phyloP scores from a whole-genome alignment of 2,888 invertebrate genomes.

The Drosophila anomalata region DNA sequence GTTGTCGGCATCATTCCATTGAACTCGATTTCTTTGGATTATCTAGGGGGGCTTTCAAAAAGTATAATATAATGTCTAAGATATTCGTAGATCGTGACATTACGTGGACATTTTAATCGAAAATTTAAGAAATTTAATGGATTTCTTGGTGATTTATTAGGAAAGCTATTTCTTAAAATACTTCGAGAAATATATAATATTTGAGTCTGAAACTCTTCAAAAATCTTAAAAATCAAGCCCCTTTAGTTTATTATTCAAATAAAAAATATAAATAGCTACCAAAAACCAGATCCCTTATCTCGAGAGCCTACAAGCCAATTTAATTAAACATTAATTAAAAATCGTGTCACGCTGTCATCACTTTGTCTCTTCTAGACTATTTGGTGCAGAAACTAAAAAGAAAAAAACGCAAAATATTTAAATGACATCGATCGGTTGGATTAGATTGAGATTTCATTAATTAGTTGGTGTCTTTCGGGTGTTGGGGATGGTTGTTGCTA shows the following conservation, averaged over 20 bases:
- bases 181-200: too few relatives aligned
- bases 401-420: background rate
- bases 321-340: background rate
- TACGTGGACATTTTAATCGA: background rate
- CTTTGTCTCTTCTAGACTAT: constrained; percentile 30
- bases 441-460: constrained; percentile 77
- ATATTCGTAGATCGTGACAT: constrained; percentile 7
- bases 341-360: constrained; percentile 37
- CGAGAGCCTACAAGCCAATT: background rate
- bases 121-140: background rate
- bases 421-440: constrained; percentile 44
- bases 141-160: background rate
- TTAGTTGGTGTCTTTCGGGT: constrained; percentile 52
- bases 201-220: too few relatives aligned
- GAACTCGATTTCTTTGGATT: constrained; percentile 55
- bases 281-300: background rate
- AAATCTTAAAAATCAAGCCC: too few relatives aligned
- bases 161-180: too few relatives aligned
- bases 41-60: background rate
- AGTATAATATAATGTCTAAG: constrained; percentile 2
- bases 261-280: background rate
- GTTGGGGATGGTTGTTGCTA: background rate
- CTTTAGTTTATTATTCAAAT: background rate
- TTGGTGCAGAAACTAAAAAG: constrained; percentile 35
- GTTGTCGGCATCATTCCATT: constrained; percentile 61